phyloP scores from a whole-genome alignment of 2,113 vertebrate species.

The Varanus komodoensis region DNA sequence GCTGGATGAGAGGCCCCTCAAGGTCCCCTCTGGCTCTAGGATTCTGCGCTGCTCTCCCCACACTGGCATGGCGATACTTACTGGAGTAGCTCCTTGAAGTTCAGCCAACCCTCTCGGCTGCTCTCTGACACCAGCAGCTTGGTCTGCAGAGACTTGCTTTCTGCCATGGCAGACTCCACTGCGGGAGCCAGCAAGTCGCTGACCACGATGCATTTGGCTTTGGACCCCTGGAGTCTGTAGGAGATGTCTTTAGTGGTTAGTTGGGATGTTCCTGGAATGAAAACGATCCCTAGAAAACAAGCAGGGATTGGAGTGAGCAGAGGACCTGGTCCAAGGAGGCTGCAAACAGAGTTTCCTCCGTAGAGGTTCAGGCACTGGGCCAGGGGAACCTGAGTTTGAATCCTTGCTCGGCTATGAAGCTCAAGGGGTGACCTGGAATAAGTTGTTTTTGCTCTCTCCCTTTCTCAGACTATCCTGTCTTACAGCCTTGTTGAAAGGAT shows the following conservation, averaged over 20 bases:
- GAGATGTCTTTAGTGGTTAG: slow-evolving; percentile 80
- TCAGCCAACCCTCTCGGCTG: slow-evolving; percentile 76
- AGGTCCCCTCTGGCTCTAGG: too few species aligned
- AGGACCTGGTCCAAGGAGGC: too few species aligned
- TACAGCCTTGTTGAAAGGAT: background rate
- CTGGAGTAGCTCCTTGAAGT: slow-evolving; percentile 64
- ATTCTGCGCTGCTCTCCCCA: background rate
- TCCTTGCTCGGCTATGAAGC: background rate
- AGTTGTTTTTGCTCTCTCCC: background rate
- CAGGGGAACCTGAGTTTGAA: background rate
- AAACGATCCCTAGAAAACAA: slow-evolving; percentile 70
- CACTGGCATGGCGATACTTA: background rate
- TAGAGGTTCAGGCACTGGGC: background rate
- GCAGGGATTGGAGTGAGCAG: background rate
- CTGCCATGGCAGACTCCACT: slow-evolving; percentile 70
- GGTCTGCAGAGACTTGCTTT: slow-evolving; percentile 71
- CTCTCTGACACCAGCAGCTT: slow-evolving; percentile 77
- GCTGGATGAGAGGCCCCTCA: too few species aligned
- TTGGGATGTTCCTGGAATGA: slow-evolving; percentile 81
- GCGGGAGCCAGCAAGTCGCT: slow-evolving; percentile 68
- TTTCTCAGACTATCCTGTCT: background rate
- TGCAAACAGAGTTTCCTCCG: background rate
- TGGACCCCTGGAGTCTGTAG: slow-evolving; percentile 75
- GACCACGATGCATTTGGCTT: slow-evolving; percentile 79
- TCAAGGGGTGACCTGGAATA: background rate